Evolutionary conservation across 2,797 vertebrate genomes (phyloP).

Genomic region (Falco novaeseelandiae): DNA sequence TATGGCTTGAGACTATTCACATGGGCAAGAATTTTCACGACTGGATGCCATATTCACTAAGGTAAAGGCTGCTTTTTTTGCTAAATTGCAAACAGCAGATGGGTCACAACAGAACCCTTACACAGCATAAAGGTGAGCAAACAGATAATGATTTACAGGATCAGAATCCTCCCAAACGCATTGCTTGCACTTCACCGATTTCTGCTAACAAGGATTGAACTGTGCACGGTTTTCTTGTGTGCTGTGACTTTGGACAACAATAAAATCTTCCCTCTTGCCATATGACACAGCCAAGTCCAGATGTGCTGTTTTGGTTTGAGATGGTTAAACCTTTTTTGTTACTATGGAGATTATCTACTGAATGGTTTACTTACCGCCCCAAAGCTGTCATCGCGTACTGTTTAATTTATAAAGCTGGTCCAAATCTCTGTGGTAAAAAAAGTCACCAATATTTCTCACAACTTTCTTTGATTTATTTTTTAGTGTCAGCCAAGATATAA

Average conservation of each 20-base stretch:
- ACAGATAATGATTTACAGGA: conserved; percentile 4
- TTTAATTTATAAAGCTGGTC: conserved; percentile 91
- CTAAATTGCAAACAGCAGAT: background rate
- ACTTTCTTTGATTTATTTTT: conserved; percentile 85
- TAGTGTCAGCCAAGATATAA: conserved; percentile 85
- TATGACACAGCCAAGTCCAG: conserved; percentile 67
- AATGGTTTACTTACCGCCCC: conserved; percentile 81
- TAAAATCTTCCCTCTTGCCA: conserved; percentile 73
- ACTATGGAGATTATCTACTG: conserved; percentile 92
- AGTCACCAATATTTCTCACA: conserved; percentile 83
- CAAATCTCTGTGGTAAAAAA: conserved; percentile 76
- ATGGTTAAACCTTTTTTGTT: conserved; percentile 87
- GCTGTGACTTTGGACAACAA: conserved; percentile 72
- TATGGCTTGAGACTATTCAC: background rate
- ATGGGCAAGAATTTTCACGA: background rate
- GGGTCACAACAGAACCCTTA: background rate
- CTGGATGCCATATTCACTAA: background rate
- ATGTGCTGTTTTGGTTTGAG: conserved; percentile 80
- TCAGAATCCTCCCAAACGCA: background rate
- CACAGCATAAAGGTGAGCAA: background rate
- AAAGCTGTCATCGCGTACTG: conserved; percentile 84
- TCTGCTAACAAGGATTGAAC: background rate
- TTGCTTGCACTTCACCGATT: background rate
- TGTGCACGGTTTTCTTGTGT: background rate
- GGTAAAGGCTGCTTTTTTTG: background rate